Percentiles rank a stretch among this genome's conserved stretches.
Evolutionary conservation across 1,140 invertebrate species (phyloP).

Genomic region (Drosophila saltans): DNA sequence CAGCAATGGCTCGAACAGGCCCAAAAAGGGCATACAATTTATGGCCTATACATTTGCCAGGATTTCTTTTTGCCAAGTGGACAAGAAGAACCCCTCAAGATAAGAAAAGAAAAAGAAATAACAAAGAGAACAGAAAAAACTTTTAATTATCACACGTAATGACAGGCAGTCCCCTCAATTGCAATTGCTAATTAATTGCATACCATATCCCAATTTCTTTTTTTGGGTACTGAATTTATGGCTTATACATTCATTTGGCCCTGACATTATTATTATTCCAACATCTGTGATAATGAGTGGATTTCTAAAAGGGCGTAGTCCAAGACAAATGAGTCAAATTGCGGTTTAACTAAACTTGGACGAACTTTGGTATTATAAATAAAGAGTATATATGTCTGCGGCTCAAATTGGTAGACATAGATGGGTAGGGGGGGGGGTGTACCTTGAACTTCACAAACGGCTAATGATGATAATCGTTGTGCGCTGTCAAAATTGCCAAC

Average conservation of each 20-base stretch:
- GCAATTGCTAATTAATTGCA: conserved; percentile 82
- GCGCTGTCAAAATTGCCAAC: conserved; percentile 73
- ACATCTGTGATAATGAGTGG: conserved; percentile 65
- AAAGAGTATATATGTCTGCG: neutral
- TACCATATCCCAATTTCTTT: neutral
- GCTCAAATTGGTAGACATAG: conserved; percentile 24
- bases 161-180: conserved; percentile 67
- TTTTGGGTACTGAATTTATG: conserved; percentile 55
- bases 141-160: conserved; percentile 82
- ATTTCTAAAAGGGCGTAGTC: conserved; percentile 38
- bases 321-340: conserved; percentile 41
- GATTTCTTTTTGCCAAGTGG: conserved; percentile 50
- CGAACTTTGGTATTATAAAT: conserved; percentile 2
- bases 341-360: conserved; percentile 39
- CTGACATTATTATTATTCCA: conserved; percentile 80
- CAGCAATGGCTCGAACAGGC: conserved; percentile 29
- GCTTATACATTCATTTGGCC: conserved; percentile 61
- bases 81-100: conserved; percentile 4
- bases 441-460: conserved; percentile 18
- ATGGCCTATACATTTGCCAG: conserved; percentile 72
- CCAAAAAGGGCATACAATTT: conserved; percentile 67
- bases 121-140: conserved; percentile 39
- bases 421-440: neutral
- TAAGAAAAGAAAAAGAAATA: neutral
- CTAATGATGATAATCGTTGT: conserved; percentile 75